Evolutionary conservation across 2,888 invertebrate species (phyloP), one percentile per base, ranked within the genome.

Genomic region (Zaprionus obscuricornis): DNA sequence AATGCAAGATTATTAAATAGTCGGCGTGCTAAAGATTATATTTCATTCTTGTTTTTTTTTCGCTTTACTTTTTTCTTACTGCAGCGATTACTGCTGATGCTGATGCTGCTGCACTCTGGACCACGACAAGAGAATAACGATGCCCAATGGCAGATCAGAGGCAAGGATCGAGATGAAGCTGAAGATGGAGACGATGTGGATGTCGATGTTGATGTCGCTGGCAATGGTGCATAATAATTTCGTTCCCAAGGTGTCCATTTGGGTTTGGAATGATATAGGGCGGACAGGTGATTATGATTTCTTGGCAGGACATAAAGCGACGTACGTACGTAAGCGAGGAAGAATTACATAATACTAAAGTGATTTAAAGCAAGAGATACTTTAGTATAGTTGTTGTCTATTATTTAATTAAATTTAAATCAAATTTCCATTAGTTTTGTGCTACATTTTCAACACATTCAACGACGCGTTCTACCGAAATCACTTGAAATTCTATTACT

Each of bases 201-300:
- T 50, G 43, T 11, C 13, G 26, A 13, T 22, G 22, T 22, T 14
- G 29, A 49, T 54, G 46, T 36, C 31, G 40, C 22, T 67, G 66
- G 56, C 71, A 63, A 39, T 70, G 75, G 74, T 65, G 75, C 82
- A 76, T 66, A 66, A 78, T 64, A 68, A 60, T 45, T 46, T 37
- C 70, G 33, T 78, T 75, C 76, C 52, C 76, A 81, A 77, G 77
- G 69, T 85, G 77, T 60, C 76, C 64, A 66, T 65, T 69, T 46
- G 62, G 62, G 66, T 85, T 77, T 74, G 66, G 49, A 46, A 65
- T 68, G 76, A 76, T 84, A 59, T 63, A 60, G 77, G 69, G 55
- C 81, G 77, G 82, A 81, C 76, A 84, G 76, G 77, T 84, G 85
- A 78, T 78, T 81, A 81, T 81, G 69, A 60, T 55, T 67, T 63